These are phyloP conservation scores for Halcyon badia DNA, from an alignment of 2,797 vertebrate genomes.

Conservation along the genomic window DNA sequence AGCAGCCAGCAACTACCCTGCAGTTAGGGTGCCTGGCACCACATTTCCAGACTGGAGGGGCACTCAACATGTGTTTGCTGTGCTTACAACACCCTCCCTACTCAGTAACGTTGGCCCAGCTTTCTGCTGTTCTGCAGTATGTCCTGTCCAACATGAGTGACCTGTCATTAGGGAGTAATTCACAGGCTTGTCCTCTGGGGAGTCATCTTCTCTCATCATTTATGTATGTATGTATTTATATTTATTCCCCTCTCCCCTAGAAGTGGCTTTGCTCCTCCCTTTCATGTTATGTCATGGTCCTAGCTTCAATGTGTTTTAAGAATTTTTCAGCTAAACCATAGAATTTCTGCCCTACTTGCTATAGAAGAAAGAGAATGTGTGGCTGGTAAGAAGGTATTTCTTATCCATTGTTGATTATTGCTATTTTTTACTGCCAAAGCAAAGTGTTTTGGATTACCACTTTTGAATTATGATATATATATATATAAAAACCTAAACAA, in stretches of 20 bases:
- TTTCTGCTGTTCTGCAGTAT: not conserved
- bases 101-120: fast-evolving
- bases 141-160: not conserved
- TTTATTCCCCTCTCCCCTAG: not conserved
- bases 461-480: not conserved
- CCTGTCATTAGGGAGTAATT: not conserved
- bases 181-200: not conserved
- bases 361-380: not conserved
- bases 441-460: not conserved
- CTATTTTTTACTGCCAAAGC: not conserved
- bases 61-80: fast-evolving
- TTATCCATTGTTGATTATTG: not conserved
- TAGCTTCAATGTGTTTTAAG: not conserved
- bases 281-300: not conserved
- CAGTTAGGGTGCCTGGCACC: not conserved
- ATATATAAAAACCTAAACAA: no score
- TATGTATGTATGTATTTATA: not conserved
- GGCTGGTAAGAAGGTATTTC: not conserved
- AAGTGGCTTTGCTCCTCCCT: not conserved
- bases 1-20: not conserved
- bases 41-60: not conserved
- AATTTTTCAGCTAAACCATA: not conserved
- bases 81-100: not conserved
- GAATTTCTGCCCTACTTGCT: not conserved
- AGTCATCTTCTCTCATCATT: not conserved